Evolutionary conservation across 1,140 invertebrate species (phyloP), one percentile per base, ranked within the genome.

Genomic region (Aphaenogaster floridana): DNA sequence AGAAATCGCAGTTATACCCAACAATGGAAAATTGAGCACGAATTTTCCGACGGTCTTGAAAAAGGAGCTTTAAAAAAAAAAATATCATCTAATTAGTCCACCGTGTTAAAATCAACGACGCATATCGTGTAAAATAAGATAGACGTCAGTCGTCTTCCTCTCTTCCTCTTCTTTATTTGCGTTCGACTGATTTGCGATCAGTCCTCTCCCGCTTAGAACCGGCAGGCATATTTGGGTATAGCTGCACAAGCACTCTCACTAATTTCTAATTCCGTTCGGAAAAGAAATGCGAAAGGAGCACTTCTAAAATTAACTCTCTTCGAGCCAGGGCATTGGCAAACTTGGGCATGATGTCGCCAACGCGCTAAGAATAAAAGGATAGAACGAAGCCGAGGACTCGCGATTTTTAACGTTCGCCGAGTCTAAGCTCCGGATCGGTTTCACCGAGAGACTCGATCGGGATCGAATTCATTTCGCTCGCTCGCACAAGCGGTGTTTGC

Each of bases 241-340:
- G 94, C 94, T 95, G 95, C 93, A 71, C 78, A 93, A 91, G 88
- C 87, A 88, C 79, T 92, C 72, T 93, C 89, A 91, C 87, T 91
- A 88, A 90, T 95, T 94, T 93, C 91, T 92, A 93, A 93, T 92
- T 92, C 90, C 89, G 91, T 93, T 93, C 87, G 68, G 69, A 90
- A 93, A 89, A 85, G 88, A 94, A 90, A 91, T 93, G 92, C 84
- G 93, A 94, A 95, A 95, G 94, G 95, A 95, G 94, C 94, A 95
- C 94, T 95, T 94, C 89, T 92, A 93, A 94, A 91, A 79, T 93
- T 93, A 84, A 78, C 68, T 95, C 91, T 94, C 95, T 94, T 94
- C 96, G 96, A 97, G 97, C 97, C 97, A 97, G 97, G 97, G 97
- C 97, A 97, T 97, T 97, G 97, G 97, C 97, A 97, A 97, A 96